Evolutionary conservation across 2,888 invertebrate genomes (phyloP).

Genomic region (Scaptomyza caliginosa): DNA sequence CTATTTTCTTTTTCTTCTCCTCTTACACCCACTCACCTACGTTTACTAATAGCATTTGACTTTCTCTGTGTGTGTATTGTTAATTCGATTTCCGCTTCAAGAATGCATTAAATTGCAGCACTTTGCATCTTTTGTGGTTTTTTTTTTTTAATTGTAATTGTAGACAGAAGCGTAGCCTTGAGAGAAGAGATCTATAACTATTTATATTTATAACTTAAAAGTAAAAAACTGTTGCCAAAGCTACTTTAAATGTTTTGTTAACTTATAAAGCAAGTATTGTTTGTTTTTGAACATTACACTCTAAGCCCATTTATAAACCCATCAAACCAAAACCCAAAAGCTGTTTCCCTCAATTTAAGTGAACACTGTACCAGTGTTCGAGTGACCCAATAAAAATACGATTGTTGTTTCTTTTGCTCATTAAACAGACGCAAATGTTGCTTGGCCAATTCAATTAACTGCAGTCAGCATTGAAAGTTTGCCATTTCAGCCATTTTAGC

Average conservation of each 20-base stretch:
- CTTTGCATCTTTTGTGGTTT: constrained; percentile 52
- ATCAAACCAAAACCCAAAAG: no score
- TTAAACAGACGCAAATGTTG: constrained; percentile 1
- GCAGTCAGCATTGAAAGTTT: constrained; percentile 42
- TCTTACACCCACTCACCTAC: neutral
- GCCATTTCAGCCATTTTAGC: constrained; percentile 25
- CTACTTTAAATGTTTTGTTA: no score
- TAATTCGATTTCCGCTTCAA: constrained; percentile 62
- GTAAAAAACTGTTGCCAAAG: no score
- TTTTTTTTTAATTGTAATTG: constrained; percentile 61
- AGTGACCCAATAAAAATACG: neutral
- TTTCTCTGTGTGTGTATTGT: constrained; percentile 35
- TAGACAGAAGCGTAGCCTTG: constrained; percentile 29
- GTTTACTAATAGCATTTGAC: constrained; percentile 45
- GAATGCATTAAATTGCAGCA: constrained; percentile 27
- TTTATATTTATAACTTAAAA: no score
- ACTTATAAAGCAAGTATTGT: no score
- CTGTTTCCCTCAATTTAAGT: neutral
- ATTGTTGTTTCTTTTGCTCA: neutral
- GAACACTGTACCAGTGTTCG: neutral
- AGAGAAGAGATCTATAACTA: no score
- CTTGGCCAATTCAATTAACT: constrained; percentile 60
- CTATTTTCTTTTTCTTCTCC: neutral
- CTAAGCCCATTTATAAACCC: no score
- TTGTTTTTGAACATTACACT: no score